These are phyloP conservation scores for Drosophila azteca DNA, from an alignment of 1,140 invertebrate species.

Conservation along the genomic window DNA sequence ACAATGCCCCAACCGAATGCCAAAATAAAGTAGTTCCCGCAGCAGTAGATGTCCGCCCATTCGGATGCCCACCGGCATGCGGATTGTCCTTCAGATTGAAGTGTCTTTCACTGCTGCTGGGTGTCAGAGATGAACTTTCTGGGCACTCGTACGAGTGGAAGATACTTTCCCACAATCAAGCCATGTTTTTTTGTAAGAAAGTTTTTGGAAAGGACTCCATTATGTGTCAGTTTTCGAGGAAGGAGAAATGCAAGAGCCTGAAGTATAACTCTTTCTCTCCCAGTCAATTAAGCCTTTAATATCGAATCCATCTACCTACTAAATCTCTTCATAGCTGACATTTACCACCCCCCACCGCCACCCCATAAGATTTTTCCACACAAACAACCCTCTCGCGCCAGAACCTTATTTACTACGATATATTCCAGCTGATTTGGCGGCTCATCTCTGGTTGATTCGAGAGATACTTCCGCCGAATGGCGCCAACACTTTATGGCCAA, in stretches of 20 bases:
- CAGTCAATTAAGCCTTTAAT: background rate
- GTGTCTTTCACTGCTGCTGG: background rate
- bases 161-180: too few species aligned
- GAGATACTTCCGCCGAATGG: slow-evolving; percentile 39
- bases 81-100: slow-evolving; percentile 42
- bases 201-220: background rate
- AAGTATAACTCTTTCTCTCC: background rate
- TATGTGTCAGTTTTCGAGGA: too few species aligned
- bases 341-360: too few species aligned
- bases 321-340: slow-evolving; percentile 9
- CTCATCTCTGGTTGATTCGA: slow-evolving; percentile 42
- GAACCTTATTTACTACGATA: background rate
- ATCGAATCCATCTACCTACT: background rate
- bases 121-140: background rate
- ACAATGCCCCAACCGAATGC: slow-evolving; percentile 44
- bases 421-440: slow-evolving; percentile 49
- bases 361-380: too few species aligned
- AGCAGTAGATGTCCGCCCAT: slow-evolving; percentile 31
- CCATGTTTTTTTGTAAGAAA: background rate
- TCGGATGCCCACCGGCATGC: slow-evolving; percentile 48
- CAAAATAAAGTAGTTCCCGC: slow-evolving; percentile 32
- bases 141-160: background rate
- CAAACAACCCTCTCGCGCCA: background rate
- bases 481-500: slow-evolving; percentile 64
- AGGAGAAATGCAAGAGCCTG: background rate